Base-by-base conservation (phyloP, 2,113 vertebrate genomes). In the Albula glossodonta region DNA sequence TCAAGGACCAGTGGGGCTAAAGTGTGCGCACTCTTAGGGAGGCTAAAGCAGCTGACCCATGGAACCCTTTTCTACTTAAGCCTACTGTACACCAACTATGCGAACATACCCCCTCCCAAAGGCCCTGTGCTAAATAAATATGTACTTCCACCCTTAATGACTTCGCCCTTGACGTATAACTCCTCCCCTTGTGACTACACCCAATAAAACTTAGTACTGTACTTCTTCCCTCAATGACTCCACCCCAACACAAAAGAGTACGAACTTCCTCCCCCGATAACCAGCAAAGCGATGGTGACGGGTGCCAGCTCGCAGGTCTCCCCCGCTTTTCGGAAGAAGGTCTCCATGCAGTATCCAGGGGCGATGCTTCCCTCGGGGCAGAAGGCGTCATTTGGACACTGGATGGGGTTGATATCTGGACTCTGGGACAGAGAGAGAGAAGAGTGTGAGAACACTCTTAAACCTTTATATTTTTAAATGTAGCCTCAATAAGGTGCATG, bases 311-410 rank as follows among this genome's bases (percentile, higher is more conserved):
- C 95, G 92, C 97, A 98, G 0, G 93, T 95, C 78, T 95, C 91
- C 49, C 96, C 97, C 1, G 88, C 91, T 93, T 97, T 97, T 51
- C 94, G 94, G 12, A 97, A 95, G 89, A 98, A 97, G 0, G 96
- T 93, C 90, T 97, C 97, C 96, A 97, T 97, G 93, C 97, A 98
- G 93, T 96, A 97, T 0, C 91, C 90, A 0, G 96, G 97, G 63
- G 93, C 93, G 0, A 90, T 77, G 48, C 96, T 97, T 86, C 97
- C 97, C 15, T 81, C 31, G 0, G 97, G 97, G 88, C 97, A 98
- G 88, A 98, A 97, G 3, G 97, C 97, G 1, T 97, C 96, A 0
- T 78, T 89, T 15, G 97, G 97, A 87, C 97, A 98, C 89, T 63
- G 89, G 66, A 97, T 92, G 0, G 97, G 96, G 81, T 53, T 95